A percentile compares a stretch with the other conserved stretches of the same genome.
Evolutionary conservation across 1,140 invertebrate genomes (phyloP).

Genomic region (Cydia pomonella): DNA sequence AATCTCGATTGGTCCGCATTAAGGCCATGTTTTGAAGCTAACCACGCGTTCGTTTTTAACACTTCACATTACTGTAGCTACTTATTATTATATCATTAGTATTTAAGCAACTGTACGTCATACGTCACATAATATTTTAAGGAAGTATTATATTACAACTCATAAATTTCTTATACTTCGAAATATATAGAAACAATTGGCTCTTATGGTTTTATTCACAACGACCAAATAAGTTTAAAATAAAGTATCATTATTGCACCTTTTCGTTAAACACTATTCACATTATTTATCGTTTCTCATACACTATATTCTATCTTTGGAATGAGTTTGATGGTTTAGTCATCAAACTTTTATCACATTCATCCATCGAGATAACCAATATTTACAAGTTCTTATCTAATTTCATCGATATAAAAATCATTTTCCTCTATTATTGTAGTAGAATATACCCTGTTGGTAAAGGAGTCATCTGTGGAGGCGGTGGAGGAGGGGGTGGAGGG

Average conservation of each 20-base stretch:
- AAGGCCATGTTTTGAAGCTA: slow-evolving; percentile 54
- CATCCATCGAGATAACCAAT: slow-evolving; percentile 46
- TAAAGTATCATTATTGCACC: slow-evolving; percentile 46
- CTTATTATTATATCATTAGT: slow-evolving; percentile 28
- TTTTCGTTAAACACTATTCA: slow-evolving; percentile 44
- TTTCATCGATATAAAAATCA: slow-evolving; percentile 50
- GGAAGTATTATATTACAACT: slow-evolving; percentile 34
- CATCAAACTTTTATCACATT: slow-evolving; percentile 52
- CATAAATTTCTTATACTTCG: slow-evolving; percentile 53
- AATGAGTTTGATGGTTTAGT: slow-evolving; percentile 60
- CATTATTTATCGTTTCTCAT: slow-evolving; percentile 39
- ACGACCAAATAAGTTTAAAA: slow-evolving; percentile 24
- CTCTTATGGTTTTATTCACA: slow-evolving; percentile 34
- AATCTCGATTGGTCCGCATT: slow-evolving; percentile 66
- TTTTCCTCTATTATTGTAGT: slow-evolving; percentile 59
- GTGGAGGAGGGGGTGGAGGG: slow-evolving; percentile 67
- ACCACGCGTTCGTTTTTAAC: slow-evolving; percentile 13
- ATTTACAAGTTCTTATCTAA: slow-evolving; percentile 54
- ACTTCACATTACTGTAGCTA: slow-evolving; percentile 6
- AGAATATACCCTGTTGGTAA: slow-evolving; percentile 73
- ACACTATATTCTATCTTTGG: slow-evolving; percentile 60
- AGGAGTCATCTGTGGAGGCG: slow-evolving; percentile 59
- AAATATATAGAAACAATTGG: slow-evolving; percentile 38
- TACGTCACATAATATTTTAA: slow-evolving; percentile 23
- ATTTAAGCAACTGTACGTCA: slow-evolving; percentile 12